Evolutionary conservation across 2,113 vertebrate species (phyloP), one percentile per base, ranked within the genome.

Genomic region (Emydocephalus ijimae): DNA sequence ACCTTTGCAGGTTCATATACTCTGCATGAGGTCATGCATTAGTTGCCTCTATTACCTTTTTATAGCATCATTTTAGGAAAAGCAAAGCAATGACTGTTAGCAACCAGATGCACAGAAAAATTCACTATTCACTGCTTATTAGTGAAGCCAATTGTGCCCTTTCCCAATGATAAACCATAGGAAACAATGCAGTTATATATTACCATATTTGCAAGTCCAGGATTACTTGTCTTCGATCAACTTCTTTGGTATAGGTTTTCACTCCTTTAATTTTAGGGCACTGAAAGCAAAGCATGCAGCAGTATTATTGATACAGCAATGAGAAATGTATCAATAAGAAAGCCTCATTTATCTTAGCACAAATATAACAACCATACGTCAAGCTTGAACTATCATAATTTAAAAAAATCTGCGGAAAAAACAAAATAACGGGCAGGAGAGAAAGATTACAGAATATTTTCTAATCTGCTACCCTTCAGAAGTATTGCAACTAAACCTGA

Each of bases 141-240:
- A 59, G 39, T 90, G 92, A 45, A 56, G 23, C 9, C 21, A 18
- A 52, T 45, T 18, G 1, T 43, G 15, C 5, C 34, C 11, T 85
- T 85, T 50, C 26, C 26, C 21, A 85, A 23, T 23, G 93, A 88
- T 10, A 3, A 90, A 8, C 24, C 21, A 91, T 29, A 92, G 3
- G 91, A 69, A 48, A 0, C 20, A 89, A 94, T 64, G 89, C 3
- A 86, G 92, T 0, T 64, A 97, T 86, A 45, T 29, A 26, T 20
- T 97, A 99, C 99, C 98, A 96, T 94, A 99, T 96, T 89, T 98
- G 98, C 92, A 99, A 64, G 97, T 99, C 99, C 92, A 99, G 96
- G 91, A 98, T 92, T 95, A 99, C 98, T 96, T 98, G 98, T 96
- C 98, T 98, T 48, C 97, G 98, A 43, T 98, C 98, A 43, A 98